Conservation (phyloP, 2,888 invertebrate species). For the Neoascia interrupta region DNA sequence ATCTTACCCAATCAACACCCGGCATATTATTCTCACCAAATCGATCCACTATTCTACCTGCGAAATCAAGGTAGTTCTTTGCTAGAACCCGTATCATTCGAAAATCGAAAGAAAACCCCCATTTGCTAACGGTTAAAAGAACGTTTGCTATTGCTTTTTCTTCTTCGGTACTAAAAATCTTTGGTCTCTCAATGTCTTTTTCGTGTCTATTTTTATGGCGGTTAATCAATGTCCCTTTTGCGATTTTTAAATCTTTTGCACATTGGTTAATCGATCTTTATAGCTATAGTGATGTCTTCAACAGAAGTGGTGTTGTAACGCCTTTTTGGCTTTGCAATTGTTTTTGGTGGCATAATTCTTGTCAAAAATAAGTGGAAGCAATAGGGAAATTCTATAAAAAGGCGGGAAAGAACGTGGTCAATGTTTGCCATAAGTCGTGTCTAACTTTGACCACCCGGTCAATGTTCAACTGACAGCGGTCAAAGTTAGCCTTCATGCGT, state of each 20-base stretch:
- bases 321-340: too few species aligned
- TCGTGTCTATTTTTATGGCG: background rate
- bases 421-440: background rate
- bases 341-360: too few species aligned
- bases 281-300: too few species aligned
- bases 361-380: too few species aligned
- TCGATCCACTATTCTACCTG: background rate
- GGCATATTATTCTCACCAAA: background rate
- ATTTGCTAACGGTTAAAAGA: background rate
- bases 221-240: background rate
- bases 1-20: background rate
- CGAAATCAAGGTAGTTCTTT: background rate
- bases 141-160: background rate
- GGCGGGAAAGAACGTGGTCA: too few species aligned
- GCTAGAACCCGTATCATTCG: background rate
- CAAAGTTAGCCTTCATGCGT: background rate
- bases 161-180: background rate
- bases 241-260: background rate
- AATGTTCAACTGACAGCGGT: constrained; percentile 1
- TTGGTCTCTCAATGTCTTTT: background rate
- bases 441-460: constrained; percentile 1
- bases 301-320: too few species aligned
- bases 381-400: too few species aligned
- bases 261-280: too few species aligned
- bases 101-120: background rate